These are phyloP conservation scores for Plagodis dolabraria DNA, from an alignment of 2,888 invertebrate species.

Conservation along the genomic window DNA sequence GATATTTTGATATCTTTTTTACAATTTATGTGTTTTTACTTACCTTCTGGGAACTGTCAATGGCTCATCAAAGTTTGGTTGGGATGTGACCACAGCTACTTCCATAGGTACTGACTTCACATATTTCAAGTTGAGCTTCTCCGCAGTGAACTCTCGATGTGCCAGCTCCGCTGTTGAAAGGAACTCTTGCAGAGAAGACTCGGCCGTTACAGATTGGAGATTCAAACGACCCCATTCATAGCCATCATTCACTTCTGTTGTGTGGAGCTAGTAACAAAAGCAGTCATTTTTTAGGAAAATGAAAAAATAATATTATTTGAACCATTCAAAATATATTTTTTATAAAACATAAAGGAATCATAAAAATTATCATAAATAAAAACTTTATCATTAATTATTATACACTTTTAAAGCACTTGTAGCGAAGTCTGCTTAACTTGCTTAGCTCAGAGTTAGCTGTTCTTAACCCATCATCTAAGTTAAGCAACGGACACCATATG, in stretches of 20 bases:
- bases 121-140: slow-evolving; percentile 92
- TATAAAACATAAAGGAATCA: no score
- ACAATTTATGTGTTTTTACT: slow-evolving; percentile 12
- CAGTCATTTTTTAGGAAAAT: neutral
- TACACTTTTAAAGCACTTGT: no score
- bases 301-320: no score
- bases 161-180: slow-evolving; percentile 97
- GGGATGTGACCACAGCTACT: slow-evolving; percentile 69
- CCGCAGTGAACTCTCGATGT: slow-evolving; percentile 96
- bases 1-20: neutral
- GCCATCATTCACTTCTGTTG: slow-evolving; percentile 94
- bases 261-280: slow-evolving; percentile 86
- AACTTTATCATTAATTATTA: no score
- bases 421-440: no score
- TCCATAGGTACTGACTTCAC: slow-evolving; percentile 69
- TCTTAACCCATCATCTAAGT: no score
- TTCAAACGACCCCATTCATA: slow-evolving; percentile 96
- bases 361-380: no score
- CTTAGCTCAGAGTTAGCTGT: no score
- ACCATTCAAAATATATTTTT: no score
- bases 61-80: slow-evolving; percentile 77
- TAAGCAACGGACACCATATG: no score
- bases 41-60: slow-evolving; percentile 90
- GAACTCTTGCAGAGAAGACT: slow-evolving; percentile 98
- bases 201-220: slow-evolving; percentile 96